Conservation (phyloP, 2,113 vertebrate genomes). For the Eolophus roseicapilla region DNA sequence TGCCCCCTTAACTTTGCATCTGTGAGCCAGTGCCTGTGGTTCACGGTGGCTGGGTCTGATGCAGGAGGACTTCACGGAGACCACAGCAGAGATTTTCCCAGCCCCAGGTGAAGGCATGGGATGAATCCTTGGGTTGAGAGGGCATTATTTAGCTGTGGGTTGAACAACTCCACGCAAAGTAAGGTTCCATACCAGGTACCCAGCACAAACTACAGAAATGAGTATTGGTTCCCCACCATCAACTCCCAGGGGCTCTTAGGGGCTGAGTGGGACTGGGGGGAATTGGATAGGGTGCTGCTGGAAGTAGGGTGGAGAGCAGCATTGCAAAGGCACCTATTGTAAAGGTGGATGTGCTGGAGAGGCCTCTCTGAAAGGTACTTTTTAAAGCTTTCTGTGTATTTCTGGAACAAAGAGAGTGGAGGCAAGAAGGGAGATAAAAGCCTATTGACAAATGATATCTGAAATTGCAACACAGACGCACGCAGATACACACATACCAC, state of each 20-base stretch:
- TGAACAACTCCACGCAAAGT: rapidly evolving
- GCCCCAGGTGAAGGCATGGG: rapidly evolving
- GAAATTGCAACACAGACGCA: neutral
- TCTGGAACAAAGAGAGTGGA: slow-evolving; percentile 47
- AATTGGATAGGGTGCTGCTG: neutral
- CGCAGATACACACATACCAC: neutral
- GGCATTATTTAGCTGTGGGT: rapidly evolving
- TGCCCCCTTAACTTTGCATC: neutral
- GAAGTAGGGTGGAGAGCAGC: neutral
- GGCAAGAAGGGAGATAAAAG: neutral
- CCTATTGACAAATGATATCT: slow-evolving; percentile 33
- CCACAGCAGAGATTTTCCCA: neutral
- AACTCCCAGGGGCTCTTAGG: neutral
- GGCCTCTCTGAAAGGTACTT: neutral
- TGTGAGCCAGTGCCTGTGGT: neutral
- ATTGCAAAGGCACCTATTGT: neutral
- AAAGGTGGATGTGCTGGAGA: neutral
- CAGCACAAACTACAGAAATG: neutral
- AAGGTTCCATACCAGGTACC: neutral
- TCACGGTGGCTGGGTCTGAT: neutral
- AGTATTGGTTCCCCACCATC: too few relatives aligned
- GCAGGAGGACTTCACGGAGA: neutral
- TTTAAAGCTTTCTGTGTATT: neutral
- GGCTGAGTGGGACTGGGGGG: neutral
- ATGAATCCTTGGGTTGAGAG: neutral